phyloP scores from a whole-genome alignment of 2,888 invertebrate genomes.

The Orchestes rusci region DNA sequence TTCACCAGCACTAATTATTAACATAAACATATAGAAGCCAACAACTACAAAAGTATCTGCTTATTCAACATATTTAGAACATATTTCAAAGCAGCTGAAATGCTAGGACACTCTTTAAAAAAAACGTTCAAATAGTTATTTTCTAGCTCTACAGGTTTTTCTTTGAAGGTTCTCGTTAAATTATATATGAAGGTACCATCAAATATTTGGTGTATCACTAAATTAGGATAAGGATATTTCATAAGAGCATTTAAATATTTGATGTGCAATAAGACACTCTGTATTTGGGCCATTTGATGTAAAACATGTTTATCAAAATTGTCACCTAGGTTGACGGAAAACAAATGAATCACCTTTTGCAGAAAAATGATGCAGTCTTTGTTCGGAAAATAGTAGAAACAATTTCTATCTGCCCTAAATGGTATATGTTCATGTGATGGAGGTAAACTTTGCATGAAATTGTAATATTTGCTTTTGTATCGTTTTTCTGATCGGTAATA shows the following conservation, averaged over 20 bases:
- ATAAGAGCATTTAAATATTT: constrained; percentile 60
- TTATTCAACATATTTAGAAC: constrained; percentile 6
- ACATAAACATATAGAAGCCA: too few species aligned
- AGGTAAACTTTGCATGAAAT: constrained; percentile 34
- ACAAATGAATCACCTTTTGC: constrained; percentile 52
- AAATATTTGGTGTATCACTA: constrained; percentile 54
- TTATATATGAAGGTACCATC: constrained; percentile 75
- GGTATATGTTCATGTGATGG: constrained; percentile 9
- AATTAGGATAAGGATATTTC: constrained; percentile 50
- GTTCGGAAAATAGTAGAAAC: constrained; percentile 49
- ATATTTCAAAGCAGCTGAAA: constrained; percentile 15
- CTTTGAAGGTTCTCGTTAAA: constrained; percentile 54
- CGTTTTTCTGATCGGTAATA: constrained; percentile 44
- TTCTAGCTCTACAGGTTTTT: constrained; percentile 12
- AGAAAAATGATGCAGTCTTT: constrained; percentile 55
- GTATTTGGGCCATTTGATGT: constrained; percentile 61
- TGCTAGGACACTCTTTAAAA: constrained; percentile 27
- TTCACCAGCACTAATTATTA: too few species aligned
- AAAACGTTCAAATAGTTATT: constrained; percentile 29
- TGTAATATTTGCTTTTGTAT: constrained; percentile 41
- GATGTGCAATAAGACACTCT: constrained; percentile 53
- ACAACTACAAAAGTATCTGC: constrained; percentile 11
- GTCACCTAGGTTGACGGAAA: constrained; percentile 48
- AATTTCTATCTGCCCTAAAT: constrained; percentile 27
- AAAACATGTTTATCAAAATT: constrained; percentile 52